These are phyloP conservation scores for Gadopsis marmoratus DNA, from an alignment of 2,797 vertebrate genomes.

Conservation along the genomic window DNA sequence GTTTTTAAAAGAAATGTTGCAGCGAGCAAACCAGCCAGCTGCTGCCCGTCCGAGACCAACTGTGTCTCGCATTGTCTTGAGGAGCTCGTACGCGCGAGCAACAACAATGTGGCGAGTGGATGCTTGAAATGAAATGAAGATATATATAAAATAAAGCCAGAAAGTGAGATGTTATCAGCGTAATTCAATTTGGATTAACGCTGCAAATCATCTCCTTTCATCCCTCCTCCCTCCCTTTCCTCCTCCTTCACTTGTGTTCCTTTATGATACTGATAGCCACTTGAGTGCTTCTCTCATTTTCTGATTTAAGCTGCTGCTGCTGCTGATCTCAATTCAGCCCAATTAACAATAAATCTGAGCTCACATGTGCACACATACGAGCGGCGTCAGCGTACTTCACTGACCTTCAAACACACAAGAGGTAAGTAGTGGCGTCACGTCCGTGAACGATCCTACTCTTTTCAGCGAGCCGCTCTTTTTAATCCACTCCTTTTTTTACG, in stretches of 20 bases:
- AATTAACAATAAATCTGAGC: constrained; percentile 60
- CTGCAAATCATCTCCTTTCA: constrained; percentile 71
- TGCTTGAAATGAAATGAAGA: constrained; percentile 57
- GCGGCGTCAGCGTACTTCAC: background rate
- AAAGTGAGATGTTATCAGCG: constrained; percentile 68
- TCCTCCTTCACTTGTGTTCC: constrained; percentile 60
- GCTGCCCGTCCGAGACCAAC: constrained; percentile 38
- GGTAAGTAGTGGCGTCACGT: background rate
- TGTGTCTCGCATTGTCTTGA: constrained; percentile 20
- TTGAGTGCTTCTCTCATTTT: constrained; percentile 67
- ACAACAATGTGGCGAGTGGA: constrained; percentile 28
- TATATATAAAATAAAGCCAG: constrained; percentile 56
- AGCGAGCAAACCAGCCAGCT: constrained; percentile 17
- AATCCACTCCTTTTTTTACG: no score
- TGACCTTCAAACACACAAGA: constrained; percentile 18
- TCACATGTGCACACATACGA: constrained; percentile 2
- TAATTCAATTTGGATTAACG: constrained; percentile 80
- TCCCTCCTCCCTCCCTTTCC: constrained; percentile 47
- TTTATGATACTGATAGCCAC: constrained; percentile 72
- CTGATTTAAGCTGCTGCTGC: constrained; percentile 45
- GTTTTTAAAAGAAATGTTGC: constrained; percentile 37
- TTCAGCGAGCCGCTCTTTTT: no score
- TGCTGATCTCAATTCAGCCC: constrained; percentile 50
- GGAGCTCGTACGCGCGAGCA: constrained; percentile 1
- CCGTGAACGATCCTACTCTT: no score